Percentiles rank a stretch among this genome's conserved stretches.
Conservation (phyloP, 2,797 vertebrate species). For the Prunella strophiata region DNA sequence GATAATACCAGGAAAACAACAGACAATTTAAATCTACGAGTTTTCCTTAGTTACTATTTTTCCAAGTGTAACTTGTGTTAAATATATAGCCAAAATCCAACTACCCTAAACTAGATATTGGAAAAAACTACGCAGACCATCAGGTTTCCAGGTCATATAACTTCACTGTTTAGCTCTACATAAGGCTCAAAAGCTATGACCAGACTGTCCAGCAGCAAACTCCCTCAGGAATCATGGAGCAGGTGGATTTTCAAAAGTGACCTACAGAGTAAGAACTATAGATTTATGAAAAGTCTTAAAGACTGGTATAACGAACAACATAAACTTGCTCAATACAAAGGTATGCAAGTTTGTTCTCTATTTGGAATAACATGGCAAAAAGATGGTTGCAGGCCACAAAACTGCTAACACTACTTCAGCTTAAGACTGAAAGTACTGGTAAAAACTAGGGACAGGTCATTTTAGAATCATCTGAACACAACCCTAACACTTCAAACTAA, state of each 20-base stretch:
- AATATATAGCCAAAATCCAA: not conserved
- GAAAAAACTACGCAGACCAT: not conserved
- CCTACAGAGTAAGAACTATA: not conserved
- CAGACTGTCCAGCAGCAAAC: not conserved
- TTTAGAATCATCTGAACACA: not conserved
- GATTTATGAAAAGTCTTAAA: not conserved
- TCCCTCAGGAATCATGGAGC: not conserved
- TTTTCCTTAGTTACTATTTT: not conserved
- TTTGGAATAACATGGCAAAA: not conserved
- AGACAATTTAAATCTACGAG: not conserved
- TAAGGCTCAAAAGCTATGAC: not conserved
- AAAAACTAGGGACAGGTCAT: not conserved
- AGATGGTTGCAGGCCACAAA: not conserved
- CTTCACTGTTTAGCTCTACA: not conserved
- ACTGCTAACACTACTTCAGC: rapidly evolving
- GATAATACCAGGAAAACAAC: not conserved
- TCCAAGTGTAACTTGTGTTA: not conserved
- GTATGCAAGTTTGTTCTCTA: not conserved
- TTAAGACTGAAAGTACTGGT: not conserved
- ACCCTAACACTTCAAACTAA: not conserved
- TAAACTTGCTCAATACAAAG: not conserved
- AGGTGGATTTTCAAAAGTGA: not conserved
- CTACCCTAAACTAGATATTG: not conserved
- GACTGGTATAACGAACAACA: not conserved
- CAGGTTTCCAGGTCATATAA: not conserved